These are phyloP conservation scores for Slavum lentiscoides DNA, from an alignment of 2,888 invertebrate species.

Conservation along the genomic window DNA sequence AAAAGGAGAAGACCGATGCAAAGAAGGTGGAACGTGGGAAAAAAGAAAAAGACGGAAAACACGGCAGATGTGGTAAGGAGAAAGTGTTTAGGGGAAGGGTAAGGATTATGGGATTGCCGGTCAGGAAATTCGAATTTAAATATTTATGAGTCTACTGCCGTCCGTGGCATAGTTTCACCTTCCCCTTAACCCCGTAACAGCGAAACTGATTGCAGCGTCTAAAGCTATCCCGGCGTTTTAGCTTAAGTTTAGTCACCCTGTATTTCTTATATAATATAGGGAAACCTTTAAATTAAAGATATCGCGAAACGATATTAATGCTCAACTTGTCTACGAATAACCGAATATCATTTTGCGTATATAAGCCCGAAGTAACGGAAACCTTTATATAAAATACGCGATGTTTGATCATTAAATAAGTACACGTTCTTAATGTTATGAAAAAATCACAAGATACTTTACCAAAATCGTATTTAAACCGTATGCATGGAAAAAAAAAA, in stretches of 20 bases:
- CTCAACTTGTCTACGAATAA: background rate
- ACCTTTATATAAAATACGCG: no score
- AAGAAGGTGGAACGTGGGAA: background rate
- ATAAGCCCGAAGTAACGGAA: no score
- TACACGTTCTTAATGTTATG: no score
- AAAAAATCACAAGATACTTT: no score
- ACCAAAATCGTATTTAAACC: no score
- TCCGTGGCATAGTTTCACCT: slow-evolving; percentile 16
- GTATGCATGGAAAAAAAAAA: no score
- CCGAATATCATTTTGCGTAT: no score
- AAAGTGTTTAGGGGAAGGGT: background rate
- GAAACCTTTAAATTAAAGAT: background rate
- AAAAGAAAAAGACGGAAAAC: background rate
- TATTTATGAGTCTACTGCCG: slow-evolving; percentile 45
- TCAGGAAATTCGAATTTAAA: slow-evolving; percentile 53
- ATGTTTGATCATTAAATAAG: no score
- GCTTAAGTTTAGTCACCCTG: slow-evolving; percentile 11
- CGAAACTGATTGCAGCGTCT: slow-evolving; percentile 28
- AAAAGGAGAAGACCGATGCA: background rate
- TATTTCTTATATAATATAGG: background rate
- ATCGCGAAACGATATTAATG: background rate
- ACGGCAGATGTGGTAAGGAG: background rate
- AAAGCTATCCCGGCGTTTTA: background rate
- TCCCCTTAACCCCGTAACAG: slow-evolving; percentile 28
- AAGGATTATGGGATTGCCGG: slow-evolving; percentile 51